These are phyloP conservation scores for Ibidorhyncha struthersii DNA, from an alignment of 2,113 vertebrate species.

Conservation along the genomic window DNA sequence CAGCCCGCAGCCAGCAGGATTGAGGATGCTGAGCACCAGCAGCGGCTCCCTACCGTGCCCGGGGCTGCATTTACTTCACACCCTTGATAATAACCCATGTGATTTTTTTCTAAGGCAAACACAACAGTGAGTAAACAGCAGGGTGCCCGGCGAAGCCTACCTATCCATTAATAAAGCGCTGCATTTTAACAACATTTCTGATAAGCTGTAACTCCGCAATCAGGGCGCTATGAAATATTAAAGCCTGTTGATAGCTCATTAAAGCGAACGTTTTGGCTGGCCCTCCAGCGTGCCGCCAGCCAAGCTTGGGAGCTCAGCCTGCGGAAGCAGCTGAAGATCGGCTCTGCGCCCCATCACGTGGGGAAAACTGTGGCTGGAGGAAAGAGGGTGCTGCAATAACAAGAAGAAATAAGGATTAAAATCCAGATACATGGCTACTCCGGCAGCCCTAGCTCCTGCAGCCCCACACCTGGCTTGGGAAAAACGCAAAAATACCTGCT, in stretches of 20 bases:
- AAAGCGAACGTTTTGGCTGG: conserved; percentile 11
- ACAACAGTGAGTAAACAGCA: not conserved
- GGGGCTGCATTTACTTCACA: not conserved
- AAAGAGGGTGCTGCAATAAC: not conserved
- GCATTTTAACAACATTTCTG: conserved; percentile 56
- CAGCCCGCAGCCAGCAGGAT: rapidly evolving
- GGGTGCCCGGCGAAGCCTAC: rapidly evolving
- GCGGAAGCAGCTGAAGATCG: not conserved
- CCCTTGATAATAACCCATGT: rapidly evolving
- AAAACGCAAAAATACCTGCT: not conserved
- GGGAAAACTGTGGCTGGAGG: not conserved
- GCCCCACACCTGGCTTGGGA: too few relatives aligned
- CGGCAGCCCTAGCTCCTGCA: not conserved
- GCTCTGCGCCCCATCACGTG: rapidly evolving
- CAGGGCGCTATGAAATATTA: conserved; percentile 71
- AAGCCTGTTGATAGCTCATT: conserved; percentile 58
- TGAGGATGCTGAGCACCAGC: not conserved
- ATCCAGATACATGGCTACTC: not conserved
- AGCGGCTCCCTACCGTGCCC: not conserved
- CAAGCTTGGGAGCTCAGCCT: not conserved
- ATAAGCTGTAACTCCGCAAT: conserved; percentile 39
- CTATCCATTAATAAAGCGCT: not conserved
- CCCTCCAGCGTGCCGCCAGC: not conserved
- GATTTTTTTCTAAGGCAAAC: not conserved
- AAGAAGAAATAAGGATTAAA: not conserved